Percentiles rank a stretch among this genome's conserved stretches.
Conservation (phyloP, 2,113 vertebrate genomes). For the Pituophis catenifer region DNA sequence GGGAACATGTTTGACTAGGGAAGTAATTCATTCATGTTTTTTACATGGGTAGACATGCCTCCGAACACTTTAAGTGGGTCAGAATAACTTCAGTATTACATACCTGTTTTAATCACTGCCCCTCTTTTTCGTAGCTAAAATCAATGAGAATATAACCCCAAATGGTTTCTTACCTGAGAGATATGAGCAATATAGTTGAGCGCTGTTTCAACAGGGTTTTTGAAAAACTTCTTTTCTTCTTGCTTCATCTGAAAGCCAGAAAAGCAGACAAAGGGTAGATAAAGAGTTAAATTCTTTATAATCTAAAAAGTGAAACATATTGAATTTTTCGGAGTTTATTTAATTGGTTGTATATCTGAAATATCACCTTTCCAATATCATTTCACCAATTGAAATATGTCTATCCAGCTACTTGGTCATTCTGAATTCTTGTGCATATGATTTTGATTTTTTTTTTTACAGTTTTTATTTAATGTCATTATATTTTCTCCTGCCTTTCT, state of each 20-base stretch:
- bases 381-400: not conserved
- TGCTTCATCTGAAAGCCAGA: slow-evolving; percentile 76
- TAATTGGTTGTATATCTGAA: not conserved
- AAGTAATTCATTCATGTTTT: not conserved
- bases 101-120: not conserved
- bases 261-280: not conserved
- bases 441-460: not conserved
- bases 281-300: not conserved
- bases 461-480: not conserved
- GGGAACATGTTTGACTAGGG: not conserved
- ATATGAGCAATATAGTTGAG: slow-evolving; percentile 74
- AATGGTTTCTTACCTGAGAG: slow-evolving; percentile 71
- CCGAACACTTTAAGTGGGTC: not conserved
- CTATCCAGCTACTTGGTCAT: not conserved
- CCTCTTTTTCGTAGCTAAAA: not conserved
- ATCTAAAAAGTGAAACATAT: not conserved
- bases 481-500: not conserved
- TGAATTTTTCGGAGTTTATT: not conserved
- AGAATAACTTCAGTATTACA: not conserved
- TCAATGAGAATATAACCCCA: not conserved
- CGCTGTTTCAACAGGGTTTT: slow-evolving; percentile 74
- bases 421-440: not conserved
- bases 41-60: not conserved
- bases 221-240: slow-evolving; percentile 83
- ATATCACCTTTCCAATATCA: not conserved